Evolutionary conservation across 2,888 invertebrate genomes (phyloP).

Genomic region (Tetragnatha montana): DNA sequence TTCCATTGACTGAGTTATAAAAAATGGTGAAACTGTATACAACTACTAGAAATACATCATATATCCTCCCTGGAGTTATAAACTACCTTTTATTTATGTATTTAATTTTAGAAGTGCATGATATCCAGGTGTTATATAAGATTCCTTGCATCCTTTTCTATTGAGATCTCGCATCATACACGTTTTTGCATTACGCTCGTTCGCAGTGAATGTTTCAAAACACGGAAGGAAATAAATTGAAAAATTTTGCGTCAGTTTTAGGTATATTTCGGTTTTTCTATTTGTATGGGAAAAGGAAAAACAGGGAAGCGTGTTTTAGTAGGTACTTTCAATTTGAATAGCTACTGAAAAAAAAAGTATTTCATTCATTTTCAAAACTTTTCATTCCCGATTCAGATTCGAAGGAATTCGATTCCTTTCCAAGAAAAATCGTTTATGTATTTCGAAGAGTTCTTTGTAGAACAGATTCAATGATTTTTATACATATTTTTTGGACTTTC

Average conservation of each 20-base stretch:
- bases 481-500: too few relatives aligned
- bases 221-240: slow-evolving; percentile 25
- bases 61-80: slow-evolving; percentile 2
- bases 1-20: too few relatives aligned
- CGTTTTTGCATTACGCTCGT: neutral
- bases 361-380: neutral
- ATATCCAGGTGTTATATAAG: neutral
- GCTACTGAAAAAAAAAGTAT: slow-evolving; percentile 1
- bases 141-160: neutral
- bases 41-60: too few relatives aligned
- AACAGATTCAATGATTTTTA: neutral
- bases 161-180: neutral
- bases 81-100: slow-evolving; percentile 46
- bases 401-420: neutral
- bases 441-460: neutral
- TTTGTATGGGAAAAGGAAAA: neutral
- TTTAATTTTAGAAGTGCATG: neutral
- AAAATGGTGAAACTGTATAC: too few relatives aligned
- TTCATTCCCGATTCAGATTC: neutral
- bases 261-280: slow-evolving; percentile 9
- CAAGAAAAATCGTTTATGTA: neutral
- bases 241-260: slow-evolving; percentile 28
- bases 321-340: neutral
- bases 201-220: slow-evolving; percentile 5
- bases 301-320: neutral